Conservation (phyloP, 2,113 vertebrate species). For the Delphinus delphis region DNA sequence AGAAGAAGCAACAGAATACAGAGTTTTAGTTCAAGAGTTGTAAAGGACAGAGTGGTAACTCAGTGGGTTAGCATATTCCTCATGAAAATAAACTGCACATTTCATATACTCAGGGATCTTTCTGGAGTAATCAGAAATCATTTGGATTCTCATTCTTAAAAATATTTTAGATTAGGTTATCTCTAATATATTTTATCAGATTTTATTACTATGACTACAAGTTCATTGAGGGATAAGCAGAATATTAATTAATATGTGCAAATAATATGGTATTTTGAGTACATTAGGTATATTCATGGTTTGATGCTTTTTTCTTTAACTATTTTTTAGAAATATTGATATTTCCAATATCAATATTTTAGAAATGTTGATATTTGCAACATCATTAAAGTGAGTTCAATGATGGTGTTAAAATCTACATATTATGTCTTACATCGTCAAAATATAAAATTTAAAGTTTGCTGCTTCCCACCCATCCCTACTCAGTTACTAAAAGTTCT, state of each 20-base stretch:
- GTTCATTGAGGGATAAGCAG: not conserved
- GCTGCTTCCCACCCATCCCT: not conserved
- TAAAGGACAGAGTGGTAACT: not conserved
- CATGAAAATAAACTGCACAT: not conserved
- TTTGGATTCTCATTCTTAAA: not conserved
- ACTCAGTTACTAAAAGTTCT: not conserved
- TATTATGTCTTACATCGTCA: not conserved
- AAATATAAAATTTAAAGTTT: not conserved
- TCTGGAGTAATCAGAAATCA: constrained; percentile 18
- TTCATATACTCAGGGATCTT: not conserved
- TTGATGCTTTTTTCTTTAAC: not conserved
- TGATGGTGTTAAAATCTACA: not conserved
- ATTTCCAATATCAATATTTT: not conserved
- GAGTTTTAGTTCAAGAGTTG: not conserved
- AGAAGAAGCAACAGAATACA: not conserved
- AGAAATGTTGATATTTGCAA: not conserved
- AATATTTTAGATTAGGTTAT: not conserved
- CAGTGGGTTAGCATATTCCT: not conserved
- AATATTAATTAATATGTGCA: not conserved
- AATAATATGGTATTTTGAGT: not conserved
- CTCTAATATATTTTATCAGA: not conserved
- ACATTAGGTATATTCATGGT: not conserved
- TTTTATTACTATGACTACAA: not conserved
- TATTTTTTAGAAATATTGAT: not conserved
- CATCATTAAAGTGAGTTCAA: not conserved